Conservation (phyloP, 2,113 vertebrate species). For the Athene cunicularia region DNA sequence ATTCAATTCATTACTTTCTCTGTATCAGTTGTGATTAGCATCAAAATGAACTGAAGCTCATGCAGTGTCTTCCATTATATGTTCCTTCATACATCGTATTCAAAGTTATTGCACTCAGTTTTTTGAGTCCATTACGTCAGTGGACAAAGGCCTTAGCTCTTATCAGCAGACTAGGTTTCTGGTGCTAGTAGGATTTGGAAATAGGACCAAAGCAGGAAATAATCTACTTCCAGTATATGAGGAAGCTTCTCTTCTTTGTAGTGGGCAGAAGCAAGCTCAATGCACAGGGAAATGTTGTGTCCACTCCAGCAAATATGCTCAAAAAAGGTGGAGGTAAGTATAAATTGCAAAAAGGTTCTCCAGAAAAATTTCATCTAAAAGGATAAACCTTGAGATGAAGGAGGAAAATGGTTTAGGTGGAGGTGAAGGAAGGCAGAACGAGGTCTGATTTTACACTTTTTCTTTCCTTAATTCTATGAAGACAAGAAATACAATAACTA, state of each 20-base stretch:
- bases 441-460: not conserved
- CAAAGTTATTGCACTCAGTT: not conserved
- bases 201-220: conserved; percentile 21
- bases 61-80: not conserved
- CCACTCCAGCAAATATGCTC: not conserved
- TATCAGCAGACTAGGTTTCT: not conserved
- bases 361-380: conserved; percentile 25
- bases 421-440: not conserved
- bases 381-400: not conserved
- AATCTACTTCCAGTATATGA: not conserved
- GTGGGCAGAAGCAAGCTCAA: not conserved
- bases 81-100: not conserved
- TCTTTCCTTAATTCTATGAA: not conserved
- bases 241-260: conserved; percentile 12
- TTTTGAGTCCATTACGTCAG: not conserved
- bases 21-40: not conserved
- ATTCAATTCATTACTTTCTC: not conserved
- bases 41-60: not conserved
- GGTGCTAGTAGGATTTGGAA: not conserved
- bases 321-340: not conserved
- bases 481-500: not conserved
- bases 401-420: not conserved
- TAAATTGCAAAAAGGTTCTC: not conserved
- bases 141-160: not conserved
- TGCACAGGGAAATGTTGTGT: conserved; percentile 1